A percentile compares a stretch with the other conserved stretches of the same genome.
These are phyloP conservation scores for Pipistrellus pygmaeus DNA, from an alignment of 2,797 vertebrate genomes.

Conservation along the genomic window DNA sequence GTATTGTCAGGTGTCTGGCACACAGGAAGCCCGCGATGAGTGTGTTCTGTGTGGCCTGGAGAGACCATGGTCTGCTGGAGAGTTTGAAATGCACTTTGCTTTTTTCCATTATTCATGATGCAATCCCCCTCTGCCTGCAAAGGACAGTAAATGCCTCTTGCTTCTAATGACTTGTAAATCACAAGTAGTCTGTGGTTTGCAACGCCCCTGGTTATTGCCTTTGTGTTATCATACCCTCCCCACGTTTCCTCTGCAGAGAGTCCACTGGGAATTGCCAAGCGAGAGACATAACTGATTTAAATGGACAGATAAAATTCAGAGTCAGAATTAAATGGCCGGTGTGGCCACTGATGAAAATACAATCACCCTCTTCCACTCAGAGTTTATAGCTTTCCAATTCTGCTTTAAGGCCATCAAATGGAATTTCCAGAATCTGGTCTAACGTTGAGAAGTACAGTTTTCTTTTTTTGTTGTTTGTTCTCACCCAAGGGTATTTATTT, in stretches of 20 bases:
- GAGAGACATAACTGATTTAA: conserved; percentile 77
- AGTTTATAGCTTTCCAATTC: background rate
- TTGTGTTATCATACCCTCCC: conserved; percentile 61
- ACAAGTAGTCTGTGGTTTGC: conserved; percentile 80
- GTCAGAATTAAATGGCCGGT: conserved; percentile 73
- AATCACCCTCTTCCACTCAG: conserved; percentile 50
- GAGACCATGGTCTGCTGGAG: background rate
- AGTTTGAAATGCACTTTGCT: conserved; percentile 71
- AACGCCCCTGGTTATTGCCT: conserved; percentile 74
- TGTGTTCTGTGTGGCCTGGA: background rate
- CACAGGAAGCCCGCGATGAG: accelerated
- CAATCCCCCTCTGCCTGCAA: conserved; percentile 68
- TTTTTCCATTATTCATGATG: conserved; percentile 78
- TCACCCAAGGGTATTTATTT: too few species aligned
- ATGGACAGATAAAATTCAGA: conserved; percentile 73
- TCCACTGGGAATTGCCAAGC: conserved; percentile 72
- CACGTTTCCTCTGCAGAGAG: conserved; percentile 76
- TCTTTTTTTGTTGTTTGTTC: too few species aligned
- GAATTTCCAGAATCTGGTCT: conserved; percentile 7
- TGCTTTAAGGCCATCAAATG: background rate
- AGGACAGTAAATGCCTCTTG: conserved; percentile 78
- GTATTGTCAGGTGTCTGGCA: accelerated
- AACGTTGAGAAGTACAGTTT: background rate
- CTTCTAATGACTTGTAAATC: conserved; percentile 81
- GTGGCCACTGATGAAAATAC: conserved; percentile 32